These are phyloP conservation scores for Philypnodon macrostomus DNA, from an alignment of 2,797 vertebrate genomes.

Conservation along the genomic window DNA sequence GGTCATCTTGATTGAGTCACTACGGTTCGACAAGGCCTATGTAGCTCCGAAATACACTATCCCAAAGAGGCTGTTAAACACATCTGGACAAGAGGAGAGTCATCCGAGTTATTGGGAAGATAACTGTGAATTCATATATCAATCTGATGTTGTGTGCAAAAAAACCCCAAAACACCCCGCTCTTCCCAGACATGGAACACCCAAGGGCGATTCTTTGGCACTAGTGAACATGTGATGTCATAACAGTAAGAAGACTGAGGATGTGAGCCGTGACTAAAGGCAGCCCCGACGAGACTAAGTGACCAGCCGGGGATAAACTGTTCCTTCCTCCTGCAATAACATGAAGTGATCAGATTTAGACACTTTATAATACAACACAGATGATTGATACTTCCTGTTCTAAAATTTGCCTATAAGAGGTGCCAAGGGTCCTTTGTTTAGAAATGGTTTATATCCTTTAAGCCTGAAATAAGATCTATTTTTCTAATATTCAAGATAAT, in stretches of 20 bases:
- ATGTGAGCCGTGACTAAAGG: constrained; percentile 37
- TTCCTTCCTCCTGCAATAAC: constrained; percentile 55
- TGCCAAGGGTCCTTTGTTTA: no score
- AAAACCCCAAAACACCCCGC: constrained; percentile 35
- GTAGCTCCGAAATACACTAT: constrained; percentile 14
- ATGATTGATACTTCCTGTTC: constrained; percentile 42
- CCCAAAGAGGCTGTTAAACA: constrained; percentile 56
- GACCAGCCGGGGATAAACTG: constrained; percentile 31
- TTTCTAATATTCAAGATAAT: no score
- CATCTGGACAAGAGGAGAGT: constrained; percentile 67
- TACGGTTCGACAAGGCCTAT: constrained; percentile 12
- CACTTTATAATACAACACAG: constrained; percentile 35
- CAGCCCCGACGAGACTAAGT: constrained; percentile 37
- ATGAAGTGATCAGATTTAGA: constrained; percentile 44
- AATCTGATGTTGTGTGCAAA: constrained; percentile 18
- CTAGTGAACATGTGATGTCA: constrained; percentile 45
- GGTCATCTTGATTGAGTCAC: constrained; percentile 9
- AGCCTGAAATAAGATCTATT: no score
- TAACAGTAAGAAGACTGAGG: constrained; percentile 10
- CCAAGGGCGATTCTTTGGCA: constrained; percentile 31
- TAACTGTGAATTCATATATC: constrained; percentile 16
- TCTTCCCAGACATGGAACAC: constrained; percentile 20
- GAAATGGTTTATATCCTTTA: no score
- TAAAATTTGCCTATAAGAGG: no score
- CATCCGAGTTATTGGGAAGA: constrained; percentile 18